These are phyloP conservation scores for Papilio polytes DNA, from an alignment of 1,140 invertebrate genomes.

Conservation along the genomic window DNA sequence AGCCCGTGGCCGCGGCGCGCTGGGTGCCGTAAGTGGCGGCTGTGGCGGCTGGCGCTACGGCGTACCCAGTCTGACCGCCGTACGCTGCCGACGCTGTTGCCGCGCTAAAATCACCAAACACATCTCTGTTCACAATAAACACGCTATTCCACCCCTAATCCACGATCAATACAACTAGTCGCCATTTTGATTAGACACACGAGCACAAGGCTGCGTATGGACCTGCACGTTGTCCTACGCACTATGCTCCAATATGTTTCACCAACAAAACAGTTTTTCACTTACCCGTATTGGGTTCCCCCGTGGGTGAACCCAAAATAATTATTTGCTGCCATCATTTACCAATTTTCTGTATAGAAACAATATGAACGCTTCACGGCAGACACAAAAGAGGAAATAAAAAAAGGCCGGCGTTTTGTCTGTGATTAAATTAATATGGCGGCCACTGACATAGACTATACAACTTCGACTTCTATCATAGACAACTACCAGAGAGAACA, in stretches of 20 bases:
- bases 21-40: constrained; percentile 91
- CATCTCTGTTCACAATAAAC: constrained; percentile 46
- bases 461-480: too few relatives aligned
- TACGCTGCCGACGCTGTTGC: constrained; percentile 90
- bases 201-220: constrained; percentile 67
- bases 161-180: constrained; percentile 76
- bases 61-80: constrained; percentile 92
- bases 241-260: constrained; percentile 47
- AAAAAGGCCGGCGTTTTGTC: constrained; percentile 79
- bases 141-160: constrained; percentile 47
- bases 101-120: constrained; percentile 70
- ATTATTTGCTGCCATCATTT: constrained; percentile 94
- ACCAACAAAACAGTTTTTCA: constrained; percentile 52
- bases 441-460: constrained; percentile 26
- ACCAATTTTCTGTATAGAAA: constrained; percentile 77
- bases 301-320: constrained; percentile 96
- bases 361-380: constrained; percentile 71
- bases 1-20: constrained; percentile 89
- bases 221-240: constrained; percentile 45
- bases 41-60: constrained; percentile 90
- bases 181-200: constrained; percentile 80
- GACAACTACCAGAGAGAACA: too few relatives aligned
- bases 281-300: constrained; percentile 95
- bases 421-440: constrained; percentile 72
- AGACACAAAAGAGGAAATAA: constrained; percentile 62